phyloP scores from a whole-genome alignment of 2,888 invertebrate species.

The Melikaiella ostensackeni region DNA sequence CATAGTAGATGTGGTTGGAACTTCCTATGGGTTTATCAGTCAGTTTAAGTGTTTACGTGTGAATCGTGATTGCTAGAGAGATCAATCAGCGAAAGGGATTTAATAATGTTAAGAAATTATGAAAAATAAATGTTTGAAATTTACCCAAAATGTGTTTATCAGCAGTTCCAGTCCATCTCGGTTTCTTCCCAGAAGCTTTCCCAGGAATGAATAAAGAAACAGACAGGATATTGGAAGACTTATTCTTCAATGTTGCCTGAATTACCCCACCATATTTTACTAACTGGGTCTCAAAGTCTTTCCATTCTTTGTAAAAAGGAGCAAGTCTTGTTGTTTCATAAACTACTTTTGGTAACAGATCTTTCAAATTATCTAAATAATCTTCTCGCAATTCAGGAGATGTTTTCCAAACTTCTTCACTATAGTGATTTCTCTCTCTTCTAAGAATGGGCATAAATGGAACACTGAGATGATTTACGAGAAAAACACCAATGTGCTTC shows the following conservation, averaged over 20 bases:
- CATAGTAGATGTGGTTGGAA: no score
- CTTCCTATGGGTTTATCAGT: no score
- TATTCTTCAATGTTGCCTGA: conserved; percentile 57
- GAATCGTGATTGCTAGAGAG: no score
- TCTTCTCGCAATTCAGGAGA: conserved; percentile 40
- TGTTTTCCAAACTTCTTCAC: conserved; percentile 50
- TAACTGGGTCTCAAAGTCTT: conserved; percentile 55
- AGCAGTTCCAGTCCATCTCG: conserved; percentile 59
- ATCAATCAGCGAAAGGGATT: no score
- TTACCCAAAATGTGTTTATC: conserved; percentile 56
- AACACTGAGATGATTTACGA: conserved; percentile 64
- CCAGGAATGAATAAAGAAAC: conserved; percentile 55
- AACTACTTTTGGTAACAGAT: conserved; percentile 55
- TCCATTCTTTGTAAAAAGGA: conserved; percentile 52
- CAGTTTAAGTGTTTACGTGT: no score
- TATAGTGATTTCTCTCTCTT: conserved; percentile 49
- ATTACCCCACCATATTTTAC: conserved; percentile 59
- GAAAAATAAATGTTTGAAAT: conserved; percentile 41
- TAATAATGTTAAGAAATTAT: no score
- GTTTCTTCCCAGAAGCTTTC: conserved; percentile 36
- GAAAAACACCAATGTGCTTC: conserved; percentile 54
- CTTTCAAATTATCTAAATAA: conserved; percentile 46
- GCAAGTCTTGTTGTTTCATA: conserved; percentile 50
- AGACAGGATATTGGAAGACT: conserved; percentile 45
- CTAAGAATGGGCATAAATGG: conserved; percentile 63